phyloP scores from a whole-genome alignment of 2,113 vertebrate species.

The Protomyctophum bolini region DNA sequence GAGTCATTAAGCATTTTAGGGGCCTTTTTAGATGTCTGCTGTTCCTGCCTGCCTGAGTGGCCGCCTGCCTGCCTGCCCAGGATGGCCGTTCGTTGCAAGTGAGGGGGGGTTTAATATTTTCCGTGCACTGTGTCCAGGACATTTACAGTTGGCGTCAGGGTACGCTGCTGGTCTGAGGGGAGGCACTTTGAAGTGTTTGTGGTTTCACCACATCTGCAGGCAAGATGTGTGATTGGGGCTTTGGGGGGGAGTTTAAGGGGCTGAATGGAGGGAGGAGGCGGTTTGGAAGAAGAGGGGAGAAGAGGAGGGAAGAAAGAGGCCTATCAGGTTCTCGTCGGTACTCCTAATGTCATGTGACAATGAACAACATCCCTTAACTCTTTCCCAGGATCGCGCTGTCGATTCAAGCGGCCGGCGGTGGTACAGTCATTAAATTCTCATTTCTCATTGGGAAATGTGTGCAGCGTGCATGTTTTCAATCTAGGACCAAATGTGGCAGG shows the following conservation, averaged over 20 bases:
- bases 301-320: neutral
- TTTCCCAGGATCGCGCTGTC: constrained; percentile 59
- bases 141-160: constrained; percentile 98
- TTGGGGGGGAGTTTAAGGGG: constrained; percentile 28
- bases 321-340: constrained; percentile 71
- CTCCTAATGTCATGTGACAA: constrained; percentile 94
- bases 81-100: constrained; percentile 71
- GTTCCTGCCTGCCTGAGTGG: neutral
- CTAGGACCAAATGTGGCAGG: constrained; percentile 7
- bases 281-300: constrained; percentile 14
- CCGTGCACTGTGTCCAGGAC: constrained; percentile 95
- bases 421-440: constrained; percentile 20
- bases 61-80: constrained; percentile 2
- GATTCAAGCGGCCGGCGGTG: constrained; percentile 2
- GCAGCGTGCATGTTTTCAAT: neutral
- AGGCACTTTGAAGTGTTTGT: constrained; percentile 97
- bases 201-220: constrained; percentile 96
- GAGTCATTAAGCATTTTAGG: constrained; percentile 66
- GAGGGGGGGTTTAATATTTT: constrained; percentile 88
- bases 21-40: constrained; percentile 49
- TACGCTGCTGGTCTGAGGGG: constrained; percentile 91
- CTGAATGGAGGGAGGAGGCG: constrained; percentile 11
- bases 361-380: constrained; percentile 88
- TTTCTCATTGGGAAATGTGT: constrained; percentile 19
- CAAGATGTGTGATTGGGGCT: constrained; percentile 89